Base-by-base conservation (phyloP, 92 coral and sea anemone genomes). In the Siderastrea radians region DNA sequence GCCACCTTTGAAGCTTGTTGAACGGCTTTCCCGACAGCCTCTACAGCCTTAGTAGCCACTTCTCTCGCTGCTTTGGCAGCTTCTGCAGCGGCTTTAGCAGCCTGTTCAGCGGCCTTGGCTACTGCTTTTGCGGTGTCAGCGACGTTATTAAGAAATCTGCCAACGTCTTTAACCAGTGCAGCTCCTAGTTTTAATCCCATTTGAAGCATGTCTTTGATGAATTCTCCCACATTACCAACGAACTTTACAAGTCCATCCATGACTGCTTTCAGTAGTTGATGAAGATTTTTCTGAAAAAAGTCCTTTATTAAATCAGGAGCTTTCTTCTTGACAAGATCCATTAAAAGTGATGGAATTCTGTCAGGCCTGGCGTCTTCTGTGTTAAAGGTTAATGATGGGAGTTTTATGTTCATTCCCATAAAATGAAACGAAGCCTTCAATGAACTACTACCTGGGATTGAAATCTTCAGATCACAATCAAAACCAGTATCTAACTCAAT, bases 361-460 rank as follows among this genome's bases (percentile, higher is more conserved):
- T 84, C 92, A 13, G 95, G 92, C 55, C 95, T 75, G 13, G 87
- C 84, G 48, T 92, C 83, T 15, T 62, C 64, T 60, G 92, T 83
- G 61, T 92, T 72, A 62, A 92, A 73, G 49, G 86, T 73, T 59
- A 88, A 68, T 62, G 38, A 44, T 51, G 95, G 92, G 45, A 88
- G 72, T 54, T 86, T 16, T 12, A 84, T 26, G 48, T 45, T 78
- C 8, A n/a, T 65, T 54, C 91, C 94, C 66, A 87, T 83, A 68
- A 91, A 91, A 65, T 83, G 59, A 74, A 88, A 92, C 6, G 90
- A 83, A 62, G 72, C 90, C 60, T 52, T 54, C 10, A 89, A 6
- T 26, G 89, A 85, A 70, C 95, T 92, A 75, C 74, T 84, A 15
- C 95, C 95, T 1, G 95, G 95, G 57, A 92, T 26, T 3, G 83